These are phyloP conservation scores for Metallyticus violacea DNA, from an alignment of 2,888 invertebrate genomes.

Conservation along the genomic window DNA sequence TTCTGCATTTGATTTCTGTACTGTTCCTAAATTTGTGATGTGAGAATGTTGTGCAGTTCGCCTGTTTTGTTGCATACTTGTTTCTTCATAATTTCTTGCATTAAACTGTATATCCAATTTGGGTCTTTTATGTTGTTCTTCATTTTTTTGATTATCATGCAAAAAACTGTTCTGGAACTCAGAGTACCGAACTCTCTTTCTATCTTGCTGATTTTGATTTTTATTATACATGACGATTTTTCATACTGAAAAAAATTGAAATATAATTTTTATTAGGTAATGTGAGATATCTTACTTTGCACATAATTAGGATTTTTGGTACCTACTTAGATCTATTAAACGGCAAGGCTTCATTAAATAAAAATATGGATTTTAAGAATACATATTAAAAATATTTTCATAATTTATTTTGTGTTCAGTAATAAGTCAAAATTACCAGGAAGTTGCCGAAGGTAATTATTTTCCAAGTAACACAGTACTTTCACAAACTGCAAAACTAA, in stretches of 20 bases:
- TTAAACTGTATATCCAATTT: not conserved
- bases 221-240: not conserved
- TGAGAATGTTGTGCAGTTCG: not conserved
- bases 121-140: not conserved
- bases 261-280: too few species aligned
- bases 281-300: too few species aligned
- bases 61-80: not conserved
- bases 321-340: too few species aligned
- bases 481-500: too few species aligned
- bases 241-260: not conserved
- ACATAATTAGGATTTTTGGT: too few species aligned
- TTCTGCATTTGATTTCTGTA: not conserved
- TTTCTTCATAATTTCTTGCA: not conserved
- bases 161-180: not conserved
- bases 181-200: not conserved
- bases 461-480: too few species aligned
- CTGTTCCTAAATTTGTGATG: not conserved
- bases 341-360: too few species aligned
- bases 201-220: not conserved
- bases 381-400: too few species aligned
- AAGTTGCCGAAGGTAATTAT: too few species aligned
- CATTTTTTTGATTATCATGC: not conserved
- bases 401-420: too few species aligned
- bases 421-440: too few species aligned
- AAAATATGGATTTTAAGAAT: too few species aligned